Evolutionary conservation across 2,113 vertebrate species (phyloP).

Genomic region (Forbesichthys papilliferus): DNA sequence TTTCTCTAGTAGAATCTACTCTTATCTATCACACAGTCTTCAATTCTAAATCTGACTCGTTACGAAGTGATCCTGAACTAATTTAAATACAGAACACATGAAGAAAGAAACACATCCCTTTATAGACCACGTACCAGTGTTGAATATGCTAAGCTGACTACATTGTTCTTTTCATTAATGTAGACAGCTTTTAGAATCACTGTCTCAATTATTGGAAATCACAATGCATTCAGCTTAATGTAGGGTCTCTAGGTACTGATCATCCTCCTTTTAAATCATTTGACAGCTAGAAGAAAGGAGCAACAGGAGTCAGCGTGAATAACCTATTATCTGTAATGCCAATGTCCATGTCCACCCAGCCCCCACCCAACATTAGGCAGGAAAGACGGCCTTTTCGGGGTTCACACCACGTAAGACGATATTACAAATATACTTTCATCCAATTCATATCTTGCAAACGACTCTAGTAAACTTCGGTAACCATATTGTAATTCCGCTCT

Average conservation of each 20-base stretch:
- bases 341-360: too few relatives aligned
- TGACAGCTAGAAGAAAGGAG: constrained; percentile 71
- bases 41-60: constrained; percentile 28
- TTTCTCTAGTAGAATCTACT: constrained; percentile 52
- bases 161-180: constrained; percentile 99
- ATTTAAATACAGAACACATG: constrained; percentile 77
- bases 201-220: constrained; percentile 99
- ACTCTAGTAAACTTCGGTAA: background rate
- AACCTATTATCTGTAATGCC: background rate
- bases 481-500: constrained; percentile 17
- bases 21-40: constrained; percentile 20
- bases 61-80: constrained; percentile 14
- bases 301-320: constrained; percentile 23
- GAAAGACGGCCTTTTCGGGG: background rate
- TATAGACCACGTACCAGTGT: constrained; percentile 80
- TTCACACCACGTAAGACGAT: background rate
- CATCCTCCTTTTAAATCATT: constrained; percentile 83
- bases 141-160: constrained; percentile 99
- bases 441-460: background rate
- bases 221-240: constrained; percentile 99
- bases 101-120: constrained; percentile 81
- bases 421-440: background rate
- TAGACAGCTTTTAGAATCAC: constrained; percentile 99
- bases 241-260: constrained; percentile 80
- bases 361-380: background rate